Evolutionary conservation across 2,888 invertebrate genomes (phyloP), one percentile per base, ranked within the genome.

Genomic region (Biston stratarius): DNA sequence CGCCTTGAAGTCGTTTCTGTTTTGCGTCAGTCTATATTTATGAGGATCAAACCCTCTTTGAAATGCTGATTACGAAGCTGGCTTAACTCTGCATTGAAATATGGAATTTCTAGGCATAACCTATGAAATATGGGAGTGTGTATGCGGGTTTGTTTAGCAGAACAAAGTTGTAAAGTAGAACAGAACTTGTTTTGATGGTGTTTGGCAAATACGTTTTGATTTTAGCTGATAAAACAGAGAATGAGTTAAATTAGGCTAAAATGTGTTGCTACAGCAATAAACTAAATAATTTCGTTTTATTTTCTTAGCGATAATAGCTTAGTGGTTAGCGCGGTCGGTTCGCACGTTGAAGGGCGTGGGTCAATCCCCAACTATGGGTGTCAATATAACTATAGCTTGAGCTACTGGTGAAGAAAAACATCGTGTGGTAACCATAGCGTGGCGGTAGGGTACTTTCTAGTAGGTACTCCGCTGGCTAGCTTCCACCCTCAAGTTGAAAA

Each of bases 21-120:
- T 64, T 57, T 68, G 67, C 67, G 56, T 33, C 63, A 64, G 60
- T 67, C 60, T 60, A 68, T 68, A 88, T 89, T 87, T 88, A 88
- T 87, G 86, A 85, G 83, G 79, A 84, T 84, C 81, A 73, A 78
- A 79, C 78, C 63, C 82, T 77, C 79, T 77, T 83, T 80, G 77
- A 81, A 82, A 82, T 80, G 77, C 81, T 83, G 83, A 83, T 81
- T 83, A 78, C 74, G 69, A 59, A 55, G 64, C 59, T 61, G 63
- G 70, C 65, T 69, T 72, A 69, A 70, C 67, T 73, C 61, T 69
- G 70, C 56, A 63, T 74, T 80, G 80, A 80, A 74, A 76, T 79
- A 80, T 80, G 72, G 67, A 61, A 71, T 70, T 72, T 71, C 66
- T 72, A 74, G 64, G 69, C 73, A 75, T 76, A 72, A 74, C 66